Percentiles rank a stretch among this genome's conserved stretches.
Evolutionary conservation across 2,888 invertebrate species (phyloP).

Genomic region (Lochmaea crataegi): DNA sequence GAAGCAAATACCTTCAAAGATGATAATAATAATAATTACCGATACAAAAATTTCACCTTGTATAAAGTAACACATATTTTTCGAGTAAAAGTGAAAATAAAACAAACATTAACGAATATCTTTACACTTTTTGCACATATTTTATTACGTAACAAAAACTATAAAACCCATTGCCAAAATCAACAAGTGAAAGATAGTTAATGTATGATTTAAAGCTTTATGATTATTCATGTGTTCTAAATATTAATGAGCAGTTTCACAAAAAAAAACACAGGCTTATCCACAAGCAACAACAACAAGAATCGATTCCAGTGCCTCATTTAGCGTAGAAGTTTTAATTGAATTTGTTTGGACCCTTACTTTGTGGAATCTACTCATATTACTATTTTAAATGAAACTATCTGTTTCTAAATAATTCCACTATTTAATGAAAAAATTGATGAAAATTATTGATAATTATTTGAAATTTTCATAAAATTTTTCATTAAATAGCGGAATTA

Average conservation of each 20-base stretch:
- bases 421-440: too few species aligned
- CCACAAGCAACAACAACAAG: too few species aligned
- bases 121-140: constrained; percentile 11
- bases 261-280: neutral
- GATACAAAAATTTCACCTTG: neutral
- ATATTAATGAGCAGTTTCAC: constrained; percentile 23
- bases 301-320: too few species aligned
- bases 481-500: too few species aligned
- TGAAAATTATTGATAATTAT: too few species aligned
- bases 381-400: too few species aligned
- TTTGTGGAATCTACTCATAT: too few species aligned
- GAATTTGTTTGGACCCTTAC: too few species aligned
- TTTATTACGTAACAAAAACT: constrained; percentile 1
- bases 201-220: neutral
- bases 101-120: neutral
- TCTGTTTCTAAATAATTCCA: too few species aligned
- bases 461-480: too few species aligned
- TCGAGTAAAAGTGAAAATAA: constrained; percentile 10
- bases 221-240: constrained; percentile 17
- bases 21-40: neutral
- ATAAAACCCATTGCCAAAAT: neutral
- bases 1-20: constrained; percentile 2
- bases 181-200: constrained; percentile 14
- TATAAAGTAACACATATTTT: constrained; percentile 1
- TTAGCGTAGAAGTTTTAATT: too few species aligned